Conservation (phyloP, 2,888 invertebrate species). For the Scaptodrosophila latifasciaeformis region DNA sequence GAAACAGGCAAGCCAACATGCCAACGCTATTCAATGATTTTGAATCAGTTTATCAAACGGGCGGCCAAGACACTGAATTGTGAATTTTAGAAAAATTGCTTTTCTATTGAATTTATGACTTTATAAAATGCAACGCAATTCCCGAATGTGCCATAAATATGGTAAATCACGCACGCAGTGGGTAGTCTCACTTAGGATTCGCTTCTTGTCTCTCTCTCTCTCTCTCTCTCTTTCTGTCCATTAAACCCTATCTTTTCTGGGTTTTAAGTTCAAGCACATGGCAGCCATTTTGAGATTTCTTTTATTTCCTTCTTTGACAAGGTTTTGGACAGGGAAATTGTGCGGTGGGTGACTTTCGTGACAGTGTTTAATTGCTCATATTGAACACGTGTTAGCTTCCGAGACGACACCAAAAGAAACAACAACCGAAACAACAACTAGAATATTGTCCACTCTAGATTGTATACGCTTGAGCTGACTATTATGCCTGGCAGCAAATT, state of each 20-base stretch:
- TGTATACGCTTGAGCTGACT: constrained; percentile 38
- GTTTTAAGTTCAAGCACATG: too few relatives aligned
- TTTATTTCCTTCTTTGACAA: too few relatives aligned
- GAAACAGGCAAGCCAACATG: too few relatives aligned
- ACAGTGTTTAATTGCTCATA: constrained; percentile 69
- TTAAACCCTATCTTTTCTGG: too few relatives aligned
- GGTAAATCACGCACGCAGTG: constrained; percentile 10
- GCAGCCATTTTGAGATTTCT: too few relatives aligned
- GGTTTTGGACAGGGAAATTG: too few relatives aligned
- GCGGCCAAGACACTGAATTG: constrained; percentile 42
- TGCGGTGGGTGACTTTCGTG: constrained; percentile 45
- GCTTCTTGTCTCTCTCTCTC: too few relatives aligned
- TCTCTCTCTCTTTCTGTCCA: too few relatives aligned
- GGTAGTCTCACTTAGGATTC: too few relatives aligned
- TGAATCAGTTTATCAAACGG: constrained; percentile 43
- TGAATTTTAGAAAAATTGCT: constrained; percentile 61
- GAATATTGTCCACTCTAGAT: constrained; percentile 25
- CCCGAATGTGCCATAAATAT: constrained; percentile 18
- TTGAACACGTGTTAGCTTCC: constrained; percentile 60
- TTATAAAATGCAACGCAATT: constrained; percentile 4
- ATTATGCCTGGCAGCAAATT: constrained; percentile 59
- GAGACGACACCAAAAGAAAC: constrained; percentile 9
- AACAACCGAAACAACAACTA: constrained; percentile 10
- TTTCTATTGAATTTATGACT: constrained; percentile 39
- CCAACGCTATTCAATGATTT: too few relatives aligned